Evolutionary conservation across 2,888 invertebrate species (phyloP), one percentile per base, ranked within the genome.

Genomic region (Orthosia incerta): DNA sequence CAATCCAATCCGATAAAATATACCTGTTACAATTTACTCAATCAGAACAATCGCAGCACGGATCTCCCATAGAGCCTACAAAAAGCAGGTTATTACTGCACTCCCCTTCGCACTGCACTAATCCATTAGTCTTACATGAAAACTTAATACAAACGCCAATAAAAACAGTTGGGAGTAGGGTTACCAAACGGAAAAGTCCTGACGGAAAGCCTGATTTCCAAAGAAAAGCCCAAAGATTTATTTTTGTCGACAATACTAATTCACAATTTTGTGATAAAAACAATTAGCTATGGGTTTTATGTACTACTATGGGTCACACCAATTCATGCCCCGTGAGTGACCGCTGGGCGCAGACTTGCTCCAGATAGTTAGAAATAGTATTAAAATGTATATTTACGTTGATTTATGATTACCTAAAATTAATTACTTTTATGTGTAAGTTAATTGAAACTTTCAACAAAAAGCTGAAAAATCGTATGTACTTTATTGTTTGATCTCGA

Each of bases 91-190:
- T 76, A 74, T 71, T 64, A 83, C 79, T 84, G 82, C 87, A 89
- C 86, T 88, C 89, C 93, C 92, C 91, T 86, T 84, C 79, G 86
- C 86, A 91, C 91, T 88, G 88, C 88, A 90, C 90, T 93, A 95
- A 95, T 95, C 95, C 95, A 95, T 95, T 95, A 95, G 93, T 79
- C 82, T 81, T 88, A 94, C 95, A 95, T 94, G 94, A 94, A 95
- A 95, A 94, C 91, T 93, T 94, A 94, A 95, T 93, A 93, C 83
- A 92, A 90, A 92, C 82, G 90, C 86, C 93, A 93, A 94, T 95
- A 95, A 95, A 94, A 94, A 88, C 89, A 88, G 89, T 85, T 7
- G 45, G 60, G 1, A 4, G 45, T 60, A 60, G 60, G 60, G 60
- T 60, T 20, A 60, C 60, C 60, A 45, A 5, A 15, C 9, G 3